phyloP scores from a whole-genome alignment of 2,113 vertebrate species.

The Myrmecophaga tridactyla region DNA sequence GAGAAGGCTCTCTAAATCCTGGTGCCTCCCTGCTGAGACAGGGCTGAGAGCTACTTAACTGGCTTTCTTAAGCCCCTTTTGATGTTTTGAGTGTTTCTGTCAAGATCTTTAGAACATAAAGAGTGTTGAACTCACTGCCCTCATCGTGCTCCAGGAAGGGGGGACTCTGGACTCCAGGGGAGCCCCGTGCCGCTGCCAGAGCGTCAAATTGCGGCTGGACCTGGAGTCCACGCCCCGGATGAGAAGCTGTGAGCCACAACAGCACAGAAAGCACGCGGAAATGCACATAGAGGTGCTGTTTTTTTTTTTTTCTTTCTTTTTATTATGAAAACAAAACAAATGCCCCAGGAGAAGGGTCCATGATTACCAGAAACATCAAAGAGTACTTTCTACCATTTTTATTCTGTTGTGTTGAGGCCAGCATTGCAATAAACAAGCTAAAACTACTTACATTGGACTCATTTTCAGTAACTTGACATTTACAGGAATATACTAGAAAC shows the following conservation, averaged over 20 bases:
- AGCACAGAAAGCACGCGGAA: slow-evolving; percentile 31
- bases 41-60: accelerated
- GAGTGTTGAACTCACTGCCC: neutral
- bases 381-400: slow-evolving; percentile 84
- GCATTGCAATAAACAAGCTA: slow-evolving; percentile 87
- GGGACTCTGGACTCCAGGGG: neutral
- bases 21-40: neutral
- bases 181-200: no score
- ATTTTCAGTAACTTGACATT: slow-evolving; percentile 87
- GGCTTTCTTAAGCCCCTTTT: no score
- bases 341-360: slow-evolving; percentile 89
- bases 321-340: slow-evolving; percentile 97
- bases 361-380: slow-evolving; percentile 94
- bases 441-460: slow-evolving; percentile 86
- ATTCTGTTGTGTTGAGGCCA: slow-evolving; percentile 83
- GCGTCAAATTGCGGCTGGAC: no score
- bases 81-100: neutral
- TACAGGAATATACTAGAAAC: slow-evolving; percentile 91
- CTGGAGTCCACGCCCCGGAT: no score
- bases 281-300: slow-evolving; percentile 46
- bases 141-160: neutral
- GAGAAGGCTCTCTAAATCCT: accelerated
- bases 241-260: neutral
- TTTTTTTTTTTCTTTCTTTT: slow-evolving; percentile 85
- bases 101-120: neutral